Percentiles rank a stretch among this genome's conserved stretches.
These are phyloP conservation scores for Colletes gigas DNA, from an alignment of 1,140 invertebrate genomes.

Conservation along the genomic window DNA sequence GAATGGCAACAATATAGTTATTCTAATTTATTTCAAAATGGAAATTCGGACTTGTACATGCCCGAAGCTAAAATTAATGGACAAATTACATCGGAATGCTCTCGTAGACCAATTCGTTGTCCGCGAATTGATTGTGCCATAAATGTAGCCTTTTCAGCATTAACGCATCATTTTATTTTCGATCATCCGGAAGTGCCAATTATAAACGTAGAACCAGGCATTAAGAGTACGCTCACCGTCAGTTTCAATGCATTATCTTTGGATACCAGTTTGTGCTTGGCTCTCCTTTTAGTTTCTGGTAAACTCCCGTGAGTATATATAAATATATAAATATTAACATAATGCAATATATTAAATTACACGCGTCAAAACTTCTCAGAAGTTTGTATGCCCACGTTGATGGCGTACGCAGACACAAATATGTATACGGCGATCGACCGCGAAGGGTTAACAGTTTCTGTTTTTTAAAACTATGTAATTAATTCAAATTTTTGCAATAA, in stretches of 20 bases:
- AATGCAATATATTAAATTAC: too few relatives aligned
- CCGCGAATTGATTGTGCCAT: conserved; percentile 74
- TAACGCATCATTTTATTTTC: conserved; percentile 77
- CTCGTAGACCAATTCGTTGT: conserved; percentile 75
- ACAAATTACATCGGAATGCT: conserved; percentile 70
- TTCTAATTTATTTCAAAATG: conserved; percentile 51
- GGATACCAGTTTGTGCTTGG: conserved; percentile 74
- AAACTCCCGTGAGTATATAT: conserved; percentile 75
- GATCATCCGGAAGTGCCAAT: conserved; percentile 78
- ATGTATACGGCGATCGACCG: too few relatives aligned
- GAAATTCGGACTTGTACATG: conserved; percentile 32
- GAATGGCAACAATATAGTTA: conserved; percentile 56
- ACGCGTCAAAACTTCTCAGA: too few relatives aligned
- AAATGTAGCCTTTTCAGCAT: conserved; percentile 76
- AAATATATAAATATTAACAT: background rate
- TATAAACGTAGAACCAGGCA: conserved; percentile 73
- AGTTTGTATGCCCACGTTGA: too few relatives aligned
- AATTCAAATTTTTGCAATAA: conserved; percentile 43
- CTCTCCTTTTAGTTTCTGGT: conserved; percentile 74
- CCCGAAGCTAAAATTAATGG: conserved; percentile 65
- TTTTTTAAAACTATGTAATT: conserved; percentile 2
- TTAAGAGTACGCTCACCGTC: conserved; percentile 74
- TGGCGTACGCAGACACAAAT: too few relatives aligned
- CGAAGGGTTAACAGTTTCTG: background rate
- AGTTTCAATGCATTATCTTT: conserved; percentile 69